These are phyloP conservation scores for Pseudolycoriella hygida DNA, from an alignment of 2,888 invertebrate genomes.

Conservation along the genomic window DNA sequence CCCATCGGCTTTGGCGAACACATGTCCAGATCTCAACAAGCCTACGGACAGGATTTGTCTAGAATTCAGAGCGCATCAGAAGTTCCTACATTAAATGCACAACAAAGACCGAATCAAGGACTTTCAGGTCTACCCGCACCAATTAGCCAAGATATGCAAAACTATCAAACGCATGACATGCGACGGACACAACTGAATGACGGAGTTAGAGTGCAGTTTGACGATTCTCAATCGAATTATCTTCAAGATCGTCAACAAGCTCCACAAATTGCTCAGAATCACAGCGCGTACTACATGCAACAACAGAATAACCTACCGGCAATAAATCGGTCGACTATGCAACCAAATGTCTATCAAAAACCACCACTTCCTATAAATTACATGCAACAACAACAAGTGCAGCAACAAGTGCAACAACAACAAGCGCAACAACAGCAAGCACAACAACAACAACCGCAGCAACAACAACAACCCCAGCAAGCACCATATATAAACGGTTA, in stretches of 20 bases:
- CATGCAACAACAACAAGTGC: slow-evolving; percentile 11
- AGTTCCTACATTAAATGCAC: background rate
- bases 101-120: background rate
- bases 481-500: slow-evolving; percentile 1
- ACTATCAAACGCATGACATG: slow-evolving; percentile 1
- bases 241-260: background rate
- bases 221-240: background rate
- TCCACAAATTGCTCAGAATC: background rate
- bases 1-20: background rate
- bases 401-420: slow-evolving; percentile 8
- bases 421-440: slow-evolving; percentile 12
- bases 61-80: background rate
- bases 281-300: slow-evolving; percentile 9
- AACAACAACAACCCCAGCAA: slow-evolving; percentile 7
- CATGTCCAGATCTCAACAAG: background rate
- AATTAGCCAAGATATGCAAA: background rate
- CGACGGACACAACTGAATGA: slow-evolving; percentile 2
- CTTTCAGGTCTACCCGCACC: background rate
- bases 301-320: slow-evolving; percentile 17
- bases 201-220: background rate
- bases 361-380: slow-evolving; percentile 6
- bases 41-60: background rate
- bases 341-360: slow-evolving; percentile 14
- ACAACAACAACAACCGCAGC: slow-evolving; percentile 12
- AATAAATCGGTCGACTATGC: slow-evolving; percentile 14